Conservation (phyloP, 1,140 invertebrate genomes). For the Aphis gossypii region DNA sequence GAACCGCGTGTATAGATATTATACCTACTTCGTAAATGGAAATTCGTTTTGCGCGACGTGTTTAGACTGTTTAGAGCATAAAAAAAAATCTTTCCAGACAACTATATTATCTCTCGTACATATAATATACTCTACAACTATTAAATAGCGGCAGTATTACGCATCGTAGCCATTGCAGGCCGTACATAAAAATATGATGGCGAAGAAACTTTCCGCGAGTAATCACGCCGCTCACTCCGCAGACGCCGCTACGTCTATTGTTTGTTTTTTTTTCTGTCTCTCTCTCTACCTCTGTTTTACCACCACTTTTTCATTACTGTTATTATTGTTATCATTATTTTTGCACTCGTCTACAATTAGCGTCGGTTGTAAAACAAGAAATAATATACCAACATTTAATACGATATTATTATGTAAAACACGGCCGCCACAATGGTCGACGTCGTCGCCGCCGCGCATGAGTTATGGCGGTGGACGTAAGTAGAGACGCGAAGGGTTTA, state of each 20-base stretch:
- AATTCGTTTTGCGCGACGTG: conserved; percentile 2
- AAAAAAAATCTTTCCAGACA: not conserved
- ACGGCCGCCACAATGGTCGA: conserved; percentile 37
- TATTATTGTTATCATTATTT: not conserved
- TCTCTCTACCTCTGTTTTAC: not conserved
- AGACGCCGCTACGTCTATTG: not conserved
- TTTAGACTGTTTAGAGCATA: not conserved
- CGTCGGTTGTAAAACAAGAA: conserved; percentile 52
- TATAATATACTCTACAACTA: too few relatives aligned
- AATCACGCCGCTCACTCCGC: not conserved
- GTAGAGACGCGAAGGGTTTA: conserved; percentile 13
- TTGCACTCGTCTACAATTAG: conserved; percentile 37
- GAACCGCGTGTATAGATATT: not conserved
- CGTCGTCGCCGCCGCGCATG: conserved; percentile 20
- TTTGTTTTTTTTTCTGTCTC: not conserved
- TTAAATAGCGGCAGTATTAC: too few relatives aligned
- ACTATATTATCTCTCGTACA: not conserved
- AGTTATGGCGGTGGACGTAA: conserved; percentile 43
- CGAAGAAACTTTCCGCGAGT: conserved; percentile 2
- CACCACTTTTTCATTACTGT: not conserved
- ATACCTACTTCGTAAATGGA: not conserved
- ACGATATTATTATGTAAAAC: conserved; percentile 52
- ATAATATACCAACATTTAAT: conserved; percentile 47
- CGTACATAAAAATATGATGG: too few relatives aligned
- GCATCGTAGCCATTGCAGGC: not conserved